Evolutionary conservation across 2,797 vertebrate genomes (phyloP).

Genomic region (Sus cebifrons): DNA sequence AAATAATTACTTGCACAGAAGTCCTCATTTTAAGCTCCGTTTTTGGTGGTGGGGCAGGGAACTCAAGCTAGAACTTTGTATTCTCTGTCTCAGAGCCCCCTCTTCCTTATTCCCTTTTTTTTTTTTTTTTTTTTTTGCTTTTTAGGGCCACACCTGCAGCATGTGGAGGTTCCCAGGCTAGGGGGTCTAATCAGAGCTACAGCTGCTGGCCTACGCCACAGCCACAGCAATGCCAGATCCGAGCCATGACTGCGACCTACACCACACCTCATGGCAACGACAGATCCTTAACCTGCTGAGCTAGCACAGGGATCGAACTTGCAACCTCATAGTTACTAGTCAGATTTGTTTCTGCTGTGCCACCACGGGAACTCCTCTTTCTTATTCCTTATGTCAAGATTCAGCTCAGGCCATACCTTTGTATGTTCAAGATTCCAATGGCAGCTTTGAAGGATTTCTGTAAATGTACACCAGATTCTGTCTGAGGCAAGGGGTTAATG

Average conservation of each 20-base stretch:
- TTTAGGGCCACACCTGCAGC: too few relatives aligned
- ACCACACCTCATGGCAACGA: too few relatives aligned
- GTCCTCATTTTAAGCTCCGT: background rate
- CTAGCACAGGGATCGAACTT: too few relatives aligned
- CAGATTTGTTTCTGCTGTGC: too few relatives aligned
- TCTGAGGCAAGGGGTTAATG: background rate
- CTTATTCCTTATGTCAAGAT: background rate
- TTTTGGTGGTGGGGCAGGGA: background rate
- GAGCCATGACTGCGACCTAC: too few relatives aligned
- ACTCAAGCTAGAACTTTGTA: background rate
- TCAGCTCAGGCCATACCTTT: background rate
- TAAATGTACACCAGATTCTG: background rate
- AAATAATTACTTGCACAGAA: background rate
- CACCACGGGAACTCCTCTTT: background rate
- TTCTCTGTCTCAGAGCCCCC: background rate
- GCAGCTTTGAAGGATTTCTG: background rate
- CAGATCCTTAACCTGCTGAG: too few relatives aligned
- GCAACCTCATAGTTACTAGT: too few relatives aligned
- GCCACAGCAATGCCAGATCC: too few relatives aligned
- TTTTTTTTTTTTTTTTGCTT: too few relatives aligned
- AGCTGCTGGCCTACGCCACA: too few relatives aligned
- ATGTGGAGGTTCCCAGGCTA: too few relatives aligned
- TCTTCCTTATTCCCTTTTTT: background rate
- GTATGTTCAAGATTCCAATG: background rate
- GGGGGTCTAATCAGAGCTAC: too few relatives aligned